Conservation (phyloP, 2,888 invertebrate species). For the Drosophila greeni region DNA sequence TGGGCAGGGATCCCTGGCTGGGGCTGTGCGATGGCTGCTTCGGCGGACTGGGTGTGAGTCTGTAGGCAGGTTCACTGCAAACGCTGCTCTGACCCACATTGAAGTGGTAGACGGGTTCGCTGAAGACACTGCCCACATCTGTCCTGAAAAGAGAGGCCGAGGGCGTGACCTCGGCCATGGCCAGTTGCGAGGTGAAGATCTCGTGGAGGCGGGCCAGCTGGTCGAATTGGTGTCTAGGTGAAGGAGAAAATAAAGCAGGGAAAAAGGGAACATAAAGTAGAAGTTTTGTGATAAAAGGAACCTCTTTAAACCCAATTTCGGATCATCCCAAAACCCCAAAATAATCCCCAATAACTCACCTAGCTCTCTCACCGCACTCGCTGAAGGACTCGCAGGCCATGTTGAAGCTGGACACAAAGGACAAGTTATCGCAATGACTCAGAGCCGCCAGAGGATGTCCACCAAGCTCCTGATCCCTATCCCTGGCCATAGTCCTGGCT, state of each 20-base stretch:
- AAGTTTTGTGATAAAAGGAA: not conserved
- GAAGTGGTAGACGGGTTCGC: constrained; percentile 79
- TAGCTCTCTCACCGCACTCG: constrained; percentile 79
- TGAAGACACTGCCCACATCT: constrained; percentile 79
- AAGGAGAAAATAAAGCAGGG: not conserved
- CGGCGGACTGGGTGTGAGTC: constrained; percentile 79
- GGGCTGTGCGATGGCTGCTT: constrained; percentile 79
- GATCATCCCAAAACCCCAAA: not conserved
- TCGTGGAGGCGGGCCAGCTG: constrained; percentile 90
- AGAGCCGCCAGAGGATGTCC: constrained; percentile 91
- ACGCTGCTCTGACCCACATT: constrained; percentile 86
- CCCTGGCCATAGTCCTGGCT: constrained; percentile 85
- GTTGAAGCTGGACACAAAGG: constrained; percentile 91
- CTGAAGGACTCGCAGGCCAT: constrained; percentile 79
- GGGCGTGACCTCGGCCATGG: constrained; percentile 85
- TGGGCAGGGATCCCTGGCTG: constrained; percentile 79
- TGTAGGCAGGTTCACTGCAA: constrained; percentile 91
- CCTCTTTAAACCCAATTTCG: not conserved
- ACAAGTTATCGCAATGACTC: constrained; percentile 91
- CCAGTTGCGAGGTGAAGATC: constrained; percentile 88
- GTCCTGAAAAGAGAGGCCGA: constrained; percentile 81
- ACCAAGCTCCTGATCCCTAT: constrained; percentile 80
- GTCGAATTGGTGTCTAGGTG: constrained; percentile 83
- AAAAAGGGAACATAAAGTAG: not conserved
- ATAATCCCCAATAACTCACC: constrained; percentile 57